phyloP scores from a whole-genome alignment of 2,888 invertebrate genomes.

The Metellina segmentata region DNA sequence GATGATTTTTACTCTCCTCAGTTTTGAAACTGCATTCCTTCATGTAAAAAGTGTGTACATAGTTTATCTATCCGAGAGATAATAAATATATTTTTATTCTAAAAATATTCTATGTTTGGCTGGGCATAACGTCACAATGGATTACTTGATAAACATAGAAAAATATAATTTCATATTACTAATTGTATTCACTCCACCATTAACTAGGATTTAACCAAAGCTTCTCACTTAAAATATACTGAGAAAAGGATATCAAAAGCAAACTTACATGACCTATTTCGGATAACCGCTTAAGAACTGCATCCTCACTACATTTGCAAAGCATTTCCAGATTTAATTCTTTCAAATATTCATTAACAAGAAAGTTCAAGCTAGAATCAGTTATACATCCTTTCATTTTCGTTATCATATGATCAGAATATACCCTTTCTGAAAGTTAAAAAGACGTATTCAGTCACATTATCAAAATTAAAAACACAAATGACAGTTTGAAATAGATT shows the following conservation, averaged over 20 bases:
- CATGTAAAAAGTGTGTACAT: too few species aligned
- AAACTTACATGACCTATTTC: conserved; percentile 21
- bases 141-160: not conserved
- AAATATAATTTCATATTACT: not conserved
- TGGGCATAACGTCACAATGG: too few species aligned
- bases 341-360: conserved; percentile 6
- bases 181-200: not conserved
- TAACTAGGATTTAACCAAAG: not conserved
- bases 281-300: not conserved
- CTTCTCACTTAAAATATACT: too few species aligned
- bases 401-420: not conserved
- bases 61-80: too few species aligned
- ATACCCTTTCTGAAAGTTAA: not conserved
- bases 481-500: too few species aligned
- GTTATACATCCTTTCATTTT: not conserved
- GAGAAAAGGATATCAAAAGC: not conserved
- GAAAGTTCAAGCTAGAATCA: not conserved
- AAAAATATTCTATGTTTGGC: too few species aligned
- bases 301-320: not conserved
- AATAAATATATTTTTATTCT: too few species aligned
- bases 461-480: too few species aligned
- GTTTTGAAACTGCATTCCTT: too few species aligned
- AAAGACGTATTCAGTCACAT: too few species aligned
- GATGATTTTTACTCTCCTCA: too few species aligned
- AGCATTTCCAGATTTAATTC: not conserved